A percentile compares a stretch with the other conserved stretches of the same genome.
Evolutionary conservation across 2,888 invertebrate genomes (phyloP).

Genomic region (Agriopis marginaria): DNA sequence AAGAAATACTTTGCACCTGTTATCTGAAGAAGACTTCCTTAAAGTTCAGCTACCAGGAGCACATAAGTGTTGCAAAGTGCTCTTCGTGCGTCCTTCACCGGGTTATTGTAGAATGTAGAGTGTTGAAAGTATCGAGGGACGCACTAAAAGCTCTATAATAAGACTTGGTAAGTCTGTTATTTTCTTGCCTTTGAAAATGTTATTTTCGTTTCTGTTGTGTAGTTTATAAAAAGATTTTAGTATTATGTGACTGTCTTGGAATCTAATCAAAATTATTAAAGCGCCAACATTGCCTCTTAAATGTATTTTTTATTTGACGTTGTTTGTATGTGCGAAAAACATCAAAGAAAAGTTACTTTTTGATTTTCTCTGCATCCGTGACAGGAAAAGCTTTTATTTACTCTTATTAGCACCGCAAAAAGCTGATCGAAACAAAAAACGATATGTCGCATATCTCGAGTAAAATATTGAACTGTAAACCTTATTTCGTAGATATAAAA

Average conservation of each 20-base stretch:
- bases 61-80: conserved; percentile 45
- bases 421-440: conserved; percentile 20
- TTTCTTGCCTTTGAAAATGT: conserved; percentile 8
- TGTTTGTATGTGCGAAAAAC: neutral
- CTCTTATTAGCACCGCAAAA: conserved; percentile 16
- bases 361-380: conserved; percentile 5
- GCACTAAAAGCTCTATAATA: conserved; percentile 24
- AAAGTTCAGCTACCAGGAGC: conserved; percentile 43
- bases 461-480: neutral
- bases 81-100: conserved; percentile 25
- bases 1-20: neutral
- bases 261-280: neutral
- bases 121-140: conserved; percentile 22
- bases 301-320: neutral
- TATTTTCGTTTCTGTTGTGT: neutral
- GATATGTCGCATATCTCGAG: conserved; percentile 9
- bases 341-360: conserved; percentile 14
- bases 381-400: conserved; percentile 4
- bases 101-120: conserved; percentile 17
- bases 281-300: neutral
- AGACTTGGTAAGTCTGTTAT: conserved; percentile 19
- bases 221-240: neutral
- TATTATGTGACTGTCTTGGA: neutral
- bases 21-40: conserved; percentile 19
- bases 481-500: conserved; percentile 16